Percentiles rank a stretch among this genome's conserved stretches.
These are phyloP conservation scores for Rhinoraja longicauda DNA, from an alignment of 2,797 vertebrate species.

Conservation along the genomic window DNA sequence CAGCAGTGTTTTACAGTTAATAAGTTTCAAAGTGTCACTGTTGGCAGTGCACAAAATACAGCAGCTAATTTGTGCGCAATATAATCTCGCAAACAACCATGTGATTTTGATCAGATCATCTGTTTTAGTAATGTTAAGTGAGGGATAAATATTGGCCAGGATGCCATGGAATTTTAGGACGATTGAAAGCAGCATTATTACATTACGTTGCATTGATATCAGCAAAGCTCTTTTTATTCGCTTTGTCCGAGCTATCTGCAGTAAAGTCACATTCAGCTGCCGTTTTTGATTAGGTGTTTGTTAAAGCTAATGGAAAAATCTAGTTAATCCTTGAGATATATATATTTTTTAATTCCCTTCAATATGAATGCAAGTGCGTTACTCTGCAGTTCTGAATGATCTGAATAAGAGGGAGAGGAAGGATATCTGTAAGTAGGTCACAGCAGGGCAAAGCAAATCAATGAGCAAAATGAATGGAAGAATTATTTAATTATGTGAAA, in stretches of 20 bases:
- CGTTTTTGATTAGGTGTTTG: background rate
- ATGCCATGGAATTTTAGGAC: too few species aligned
- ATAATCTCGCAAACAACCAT: too few species aligned
- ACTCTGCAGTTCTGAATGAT: background rate
- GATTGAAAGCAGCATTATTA: background rate
- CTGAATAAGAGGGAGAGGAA: background rate
- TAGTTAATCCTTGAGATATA: background rate
- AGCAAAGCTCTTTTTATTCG: background rate
- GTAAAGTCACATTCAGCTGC: background rate
- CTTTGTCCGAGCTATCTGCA: background rate
- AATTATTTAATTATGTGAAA: slow-evolving; percentile 13
- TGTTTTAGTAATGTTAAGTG: too few species aligned
- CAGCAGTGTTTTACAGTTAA: too few species aligned
- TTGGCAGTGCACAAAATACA: too few species aligned
- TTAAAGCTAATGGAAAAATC: background rate
- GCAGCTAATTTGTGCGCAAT: too few species aligned
- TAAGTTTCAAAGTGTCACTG: too few species aligned
- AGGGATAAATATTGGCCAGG: too few species aligned
- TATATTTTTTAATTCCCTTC: background rate
- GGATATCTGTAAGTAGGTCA: background rate
- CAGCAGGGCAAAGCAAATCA: slow-evolving; percentile 11
- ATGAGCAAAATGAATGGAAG: slow-evolving; percentile 8
- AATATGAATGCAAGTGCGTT: background rate
- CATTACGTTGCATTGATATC: background rate
- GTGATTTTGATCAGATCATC: too few species aligned